phyloP scores from a whole-genome alignment of 2,888 invertebrate genomes.

The Tetrapedia diversipes region DNA sequence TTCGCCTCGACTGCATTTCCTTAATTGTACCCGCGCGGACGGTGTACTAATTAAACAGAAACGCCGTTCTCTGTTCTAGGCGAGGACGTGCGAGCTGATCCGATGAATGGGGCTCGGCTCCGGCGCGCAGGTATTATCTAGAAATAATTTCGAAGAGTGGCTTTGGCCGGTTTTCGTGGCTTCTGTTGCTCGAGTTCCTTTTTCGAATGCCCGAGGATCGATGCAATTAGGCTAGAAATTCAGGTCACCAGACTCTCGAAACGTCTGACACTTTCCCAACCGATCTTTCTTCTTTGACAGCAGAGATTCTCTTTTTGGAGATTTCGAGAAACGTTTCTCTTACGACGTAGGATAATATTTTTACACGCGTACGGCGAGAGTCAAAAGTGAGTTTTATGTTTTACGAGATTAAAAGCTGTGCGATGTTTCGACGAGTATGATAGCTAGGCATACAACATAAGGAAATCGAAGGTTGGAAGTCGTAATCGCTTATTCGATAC shows the following conservation, averaged over 20 bases:
- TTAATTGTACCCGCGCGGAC: conserved; percentile 62
- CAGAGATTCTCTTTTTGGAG: neutral
- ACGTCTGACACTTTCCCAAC: neutral
- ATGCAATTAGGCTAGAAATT: conserved; percentile 5
- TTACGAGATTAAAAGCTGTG: no score
- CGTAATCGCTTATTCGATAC: no score
- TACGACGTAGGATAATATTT: no score
- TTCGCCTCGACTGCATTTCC: conserved; percentile 49
- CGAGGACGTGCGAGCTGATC: conserved; percentile 58
- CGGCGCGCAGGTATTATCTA: conserved; percentile 62
- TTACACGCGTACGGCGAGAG: no score
- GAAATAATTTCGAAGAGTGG: conserved; percentile 56
- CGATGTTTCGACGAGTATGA: no score
- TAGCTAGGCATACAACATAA: no score
- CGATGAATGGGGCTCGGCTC: conserved; percentile 60
- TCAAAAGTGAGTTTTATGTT: no score
- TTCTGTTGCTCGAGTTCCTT: neutral
- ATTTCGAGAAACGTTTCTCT: no score
- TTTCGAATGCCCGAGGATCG: no score
- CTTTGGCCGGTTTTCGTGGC: neutral
- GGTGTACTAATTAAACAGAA: conserved; percentile 65
- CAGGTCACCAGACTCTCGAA: neutral
- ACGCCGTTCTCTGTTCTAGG: conserved; percentile 57
- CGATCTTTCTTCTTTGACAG: neutral
- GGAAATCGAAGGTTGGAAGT: no score